Conservation (phyloP, 2,797 vertebrate species). For the Pristis pectinata region DNA sequence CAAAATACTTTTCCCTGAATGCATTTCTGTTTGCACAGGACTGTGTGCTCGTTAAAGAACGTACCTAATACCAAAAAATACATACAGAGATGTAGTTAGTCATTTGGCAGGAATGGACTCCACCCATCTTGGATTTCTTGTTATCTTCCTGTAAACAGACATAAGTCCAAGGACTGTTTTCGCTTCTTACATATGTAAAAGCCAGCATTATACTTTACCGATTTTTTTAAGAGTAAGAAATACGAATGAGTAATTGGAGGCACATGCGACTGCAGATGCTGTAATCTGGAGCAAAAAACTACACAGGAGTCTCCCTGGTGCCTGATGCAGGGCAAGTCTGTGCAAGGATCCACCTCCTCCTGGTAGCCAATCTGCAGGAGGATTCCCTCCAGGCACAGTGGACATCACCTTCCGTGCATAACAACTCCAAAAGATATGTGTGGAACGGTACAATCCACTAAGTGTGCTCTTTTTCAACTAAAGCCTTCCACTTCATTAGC, state of each 20-base stretch:
- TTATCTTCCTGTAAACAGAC: not conserved
- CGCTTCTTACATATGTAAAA: not conserved
- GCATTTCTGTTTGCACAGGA: not conserved
- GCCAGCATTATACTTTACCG: not conserved
- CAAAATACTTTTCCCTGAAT: slow-evolving; percentile 8
- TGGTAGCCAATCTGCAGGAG: too few relatives aligned
- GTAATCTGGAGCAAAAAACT: too few relatives aligned
- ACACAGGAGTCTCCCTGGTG: too few relatives aligned
- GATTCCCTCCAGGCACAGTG: too few relatives aligned
- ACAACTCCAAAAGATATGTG: too few relatives aligned
- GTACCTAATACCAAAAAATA: not conserved
- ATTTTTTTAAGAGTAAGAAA: not conserved
- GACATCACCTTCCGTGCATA: too few relatives aligned
- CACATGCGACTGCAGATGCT: too few relatives aligned
- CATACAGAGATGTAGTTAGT: not conserved
- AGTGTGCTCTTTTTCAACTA: too few relatives aligned
- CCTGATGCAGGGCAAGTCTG: too few relatives aligned
- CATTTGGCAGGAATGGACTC: not conserved
- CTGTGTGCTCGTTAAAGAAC: not conserved
- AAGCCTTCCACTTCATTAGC: too few relatives aligned
- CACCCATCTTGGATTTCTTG: not conserved
- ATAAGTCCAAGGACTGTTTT: not conserved
- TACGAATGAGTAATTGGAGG: not conserved
- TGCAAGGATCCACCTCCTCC: too few relatives aligned
- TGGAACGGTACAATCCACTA: too few relatives aligned